These are phyloP conservation scores for Xiphophorus couchianus DNA, from an alignment of 2,113 vertebrate species.

Conservation along the genomic window DNA sequence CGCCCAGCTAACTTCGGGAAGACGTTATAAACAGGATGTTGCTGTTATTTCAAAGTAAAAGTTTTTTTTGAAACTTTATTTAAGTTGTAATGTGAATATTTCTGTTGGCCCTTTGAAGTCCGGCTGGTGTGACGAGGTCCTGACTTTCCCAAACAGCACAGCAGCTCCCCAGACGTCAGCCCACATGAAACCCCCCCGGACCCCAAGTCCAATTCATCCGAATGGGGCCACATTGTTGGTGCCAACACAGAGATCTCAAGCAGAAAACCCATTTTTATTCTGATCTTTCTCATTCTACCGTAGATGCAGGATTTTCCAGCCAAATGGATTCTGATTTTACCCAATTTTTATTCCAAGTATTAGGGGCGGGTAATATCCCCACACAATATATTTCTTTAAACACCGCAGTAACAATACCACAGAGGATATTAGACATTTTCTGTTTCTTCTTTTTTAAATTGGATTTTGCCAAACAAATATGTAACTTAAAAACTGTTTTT, in stretches of 20 bases:
- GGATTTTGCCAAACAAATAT: too few relatives aligned
- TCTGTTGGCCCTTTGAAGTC: slow-evolving; percentile 25
- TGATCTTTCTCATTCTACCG: neutral
- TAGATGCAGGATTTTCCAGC: neutral
- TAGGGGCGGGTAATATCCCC: too few relatives aligned
- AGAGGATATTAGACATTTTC: too few relatives aligned
- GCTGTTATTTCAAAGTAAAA: neutral
- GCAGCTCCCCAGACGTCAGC: slow-evolving; percentile 4
- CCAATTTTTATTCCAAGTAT: neutral
- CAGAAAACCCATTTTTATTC: neutral
- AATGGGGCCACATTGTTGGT: neutral
- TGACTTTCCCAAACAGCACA: slow-evolving; percentile 5
- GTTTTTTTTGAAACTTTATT: neutral
- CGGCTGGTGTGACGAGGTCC: slow-evolving; percentile 9
- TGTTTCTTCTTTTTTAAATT: too few relatives aligned
- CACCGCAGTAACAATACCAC: too few relatives aligned
- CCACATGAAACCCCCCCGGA: neutral
- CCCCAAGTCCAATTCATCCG: neutral
- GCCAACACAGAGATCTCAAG: neutral
- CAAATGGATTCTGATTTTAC: neutral
- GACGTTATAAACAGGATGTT: neutral
- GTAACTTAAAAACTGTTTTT: too few relatives aligned
- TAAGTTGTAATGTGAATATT: neutral
- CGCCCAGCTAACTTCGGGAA: neutral
- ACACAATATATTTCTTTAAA: too few relatives aligned